Percentiles rank a stretch among this genome's conserved stretches.
These are phyloP conservation scores for Diploptera punctata DNA, from an alignment of 2,888 invertebrate genomes.

Conservation along the genomic window DNA sequence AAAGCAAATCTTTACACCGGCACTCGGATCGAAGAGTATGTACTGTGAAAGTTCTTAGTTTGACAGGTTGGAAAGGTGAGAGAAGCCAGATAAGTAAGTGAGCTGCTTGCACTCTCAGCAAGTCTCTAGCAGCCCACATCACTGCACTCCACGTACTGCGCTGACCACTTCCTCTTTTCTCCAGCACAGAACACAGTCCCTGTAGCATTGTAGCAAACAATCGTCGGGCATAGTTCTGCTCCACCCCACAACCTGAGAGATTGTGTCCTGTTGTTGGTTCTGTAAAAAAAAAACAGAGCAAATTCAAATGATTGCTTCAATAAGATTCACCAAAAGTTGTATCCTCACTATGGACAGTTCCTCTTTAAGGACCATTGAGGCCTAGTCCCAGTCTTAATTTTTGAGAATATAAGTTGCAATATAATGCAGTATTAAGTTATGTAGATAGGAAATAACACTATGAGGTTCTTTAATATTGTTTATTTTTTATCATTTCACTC, in stretches of 20 bases:
- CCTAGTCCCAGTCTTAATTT: too few species aligned
- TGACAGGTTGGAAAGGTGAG: conserved; percentile 56
- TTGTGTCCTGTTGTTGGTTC: not conserved
- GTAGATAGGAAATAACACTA: too few species aligned
- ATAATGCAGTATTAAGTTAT: too few species aligned
- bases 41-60: conserved; percentile 56
- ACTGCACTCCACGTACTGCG: conserved; percentile 34
- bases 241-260: conserved; percentile 45
- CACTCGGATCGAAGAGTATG: conserved; percentile 57
- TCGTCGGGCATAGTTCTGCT: conserved; percentile 55
- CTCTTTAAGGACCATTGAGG: too few species aligned
- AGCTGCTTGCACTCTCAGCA: conserved; percentile 55
- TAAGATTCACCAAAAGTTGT: too few species aligned
- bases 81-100: conserved; percentile 58
- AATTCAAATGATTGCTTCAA: too few species aligned
- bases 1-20: conserved; percentile 55
- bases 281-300: too few species aligned
- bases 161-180: conserved; percentile 49
- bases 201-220: conserved; percentile 61
- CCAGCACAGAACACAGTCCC: conserved; percentile 53
- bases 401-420: too few species aligned
- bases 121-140: conserved; percentile 52
- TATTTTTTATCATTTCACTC: too few species aligned
- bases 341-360: too few species aligned
- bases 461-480: too few species aligned